Base-by-base conservation (phyloP, 1,140 invertebrate species). In the Caenorhabditis brenneri region DNA sequence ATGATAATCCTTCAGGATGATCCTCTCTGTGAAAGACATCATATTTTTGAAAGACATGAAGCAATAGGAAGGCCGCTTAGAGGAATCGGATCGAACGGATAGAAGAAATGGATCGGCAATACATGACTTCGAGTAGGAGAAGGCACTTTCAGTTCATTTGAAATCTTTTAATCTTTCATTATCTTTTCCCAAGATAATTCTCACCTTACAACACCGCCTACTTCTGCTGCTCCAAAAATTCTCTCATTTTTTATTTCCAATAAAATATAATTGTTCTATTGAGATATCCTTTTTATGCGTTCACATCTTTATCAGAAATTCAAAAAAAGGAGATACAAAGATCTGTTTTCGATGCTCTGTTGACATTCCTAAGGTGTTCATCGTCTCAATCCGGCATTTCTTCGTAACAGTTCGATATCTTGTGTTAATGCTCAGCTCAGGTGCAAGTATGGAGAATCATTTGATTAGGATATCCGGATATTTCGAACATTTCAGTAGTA, bases 391-490 rank as follows among this genome's bases (percentile, higher is more conserved):
- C 19, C n/a, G n/a, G n/a, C 6, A 51, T 51, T n/a, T 51, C 19
- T 24, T 22, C 19, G 27, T 55, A 55, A 55, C 5, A 55, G 53
- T 55, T 55, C 53, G 48, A 1, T 0, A 27, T 24, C 49, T 51
- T n/a, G 49, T 51, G 0, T 51, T 51, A 51, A 19, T 51, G 49
- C 49, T 51, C 49, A 51, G 49, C 49, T 55, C 22, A 4, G 10
- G 24, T 65, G 58, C 58, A 65, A 36, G 19, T 16, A 58, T 1
- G 3, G 12, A 0, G 19, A 33, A 36, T 65, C 58, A 65, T 65
- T 65, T 29, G 58, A 65, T 65, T 65, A 65, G 58, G 58, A 65
- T 36, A 65, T 65, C 58, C 58, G 58, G 58, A 33, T 65, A 27
- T n/a, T 36, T 65, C 19, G 29, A 36, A 12, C 19, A 65, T 33